A percentile compares a stretch with the other conserved stretches of the same genome.
These are phyloP conservation scores for Laticauda laticaudata DNA, from an alignment of 2,113 vertebrate genomes.

Conservation along the genomic window DNA sequence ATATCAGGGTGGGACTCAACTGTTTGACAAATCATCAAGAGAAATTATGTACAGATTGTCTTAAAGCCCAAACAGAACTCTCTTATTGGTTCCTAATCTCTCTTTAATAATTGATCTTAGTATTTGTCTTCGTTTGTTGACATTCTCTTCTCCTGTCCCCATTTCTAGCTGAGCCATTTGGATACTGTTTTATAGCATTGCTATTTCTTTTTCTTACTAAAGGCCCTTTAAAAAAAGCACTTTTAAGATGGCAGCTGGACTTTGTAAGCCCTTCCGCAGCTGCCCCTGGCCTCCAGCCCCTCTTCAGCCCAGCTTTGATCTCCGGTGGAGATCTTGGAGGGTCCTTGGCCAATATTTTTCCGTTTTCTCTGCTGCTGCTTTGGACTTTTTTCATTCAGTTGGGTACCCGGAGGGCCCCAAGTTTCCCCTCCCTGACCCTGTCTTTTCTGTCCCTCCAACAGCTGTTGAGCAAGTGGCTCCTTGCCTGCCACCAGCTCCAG, in stretches of 20 bases:
- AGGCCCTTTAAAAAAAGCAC: background rate
- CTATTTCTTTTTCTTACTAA: background rate
- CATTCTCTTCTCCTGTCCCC: background rate
- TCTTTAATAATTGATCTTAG: background rate
- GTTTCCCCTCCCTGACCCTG: background rate
- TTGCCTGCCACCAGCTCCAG: background rate
- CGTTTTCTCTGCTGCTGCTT: background rate
- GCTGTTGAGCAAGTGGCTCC: background rate
- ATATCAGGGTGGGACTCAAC: background rate
- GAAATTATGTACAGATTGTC: background rate
- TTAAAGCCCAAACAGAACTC: background rate
- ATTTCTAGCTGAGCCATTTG: background rate
- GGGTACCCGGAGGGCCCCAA: background rate
- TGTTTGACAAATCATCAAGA: background rate
- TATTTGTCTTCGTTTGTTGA: background rate
- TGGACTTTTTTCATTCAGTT: too few species aligned
- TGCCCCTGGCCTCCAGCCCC: background rate
- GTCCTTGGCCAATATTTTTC: background rate
- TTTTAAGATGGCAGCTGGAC: background rate
- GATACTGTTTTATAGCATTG: background rate
- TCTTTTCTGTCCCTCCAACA: background rate
- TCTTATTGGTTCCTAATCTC: background rate
- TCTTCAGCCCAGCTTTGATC: background rate
- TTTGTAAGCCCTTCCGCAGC: background rate
- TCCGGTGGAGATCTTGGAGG: background rate